Evolutionary conservation across 2,888 invertebrate genomes (phyloP).

Genomic region (Drosophila barbarae): DNA sequence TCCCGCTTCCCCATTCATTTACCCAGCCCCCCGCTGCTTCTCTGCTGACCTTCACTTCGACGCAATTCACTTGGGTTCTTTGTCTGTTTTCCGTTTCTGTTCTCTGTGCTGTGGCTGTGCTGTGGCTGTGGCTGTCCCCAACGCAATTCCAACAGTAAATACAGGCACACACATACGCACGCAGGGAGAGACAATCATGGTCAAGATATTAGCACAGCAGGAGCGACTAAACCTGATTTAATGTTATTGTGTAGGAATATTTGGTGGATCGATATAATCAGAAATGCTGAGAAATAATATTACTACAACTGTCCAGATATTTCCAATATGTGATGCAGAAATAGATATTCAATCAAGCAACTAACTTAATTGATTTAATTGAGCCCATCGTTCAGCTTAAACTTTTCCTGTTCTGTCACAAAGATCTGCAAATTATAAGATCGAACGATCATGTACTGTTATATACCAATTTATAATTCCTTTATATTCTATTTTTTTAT

Average conservation of each 20-base stretch:
- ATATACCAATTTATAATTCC: too few species aligned
- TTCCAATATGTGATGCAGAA: background rate
- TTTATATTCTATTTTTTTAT: too few species aligned
- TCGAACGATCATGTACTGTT: background rate
- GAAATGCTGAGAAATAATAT: background rate
- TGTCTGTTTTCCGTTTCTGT: slow-evolving; percentile 46
- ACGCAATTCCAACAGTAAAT: slow-evolving; percentile 58
- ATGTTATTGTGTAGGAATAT: too few species aligned
- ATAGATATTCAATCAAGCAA: background rate
- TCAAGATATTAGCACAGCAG: slow-evolving; percentile 9
- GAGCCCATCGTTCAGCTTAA: background rate
- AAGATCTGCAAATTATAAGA: background rate
- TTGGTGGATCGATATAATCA: background rate
- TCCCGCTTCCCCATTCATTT: slow-evolving; percentile 29
- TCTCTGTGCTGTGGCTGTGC: slow-evolving; percentile 26
- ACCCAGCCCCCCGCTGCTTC: slow-evolving; percentile 5
- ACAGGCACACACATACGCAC: slow-evolving; percentile 13
- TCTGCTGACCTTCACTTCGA: slow-evolving; percentile 62
- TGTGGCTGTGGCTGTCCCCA: too few species aligned
- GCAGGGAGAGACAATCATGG: slow-evolving; percentile 1
- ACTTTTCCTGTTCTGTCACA: background rate
- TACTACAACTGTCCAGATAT: background rate
- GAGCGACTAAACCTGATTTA: too few species aligned
- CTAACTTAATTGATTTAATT: slow-evolving; percentile 3
- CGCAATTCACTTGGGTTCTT: slow-evolving; percentile 60